Evolutionary conservation across 2,888 invertebrate genomes (phyloP).

Genomic region (Catocala sponsa): DNA sequence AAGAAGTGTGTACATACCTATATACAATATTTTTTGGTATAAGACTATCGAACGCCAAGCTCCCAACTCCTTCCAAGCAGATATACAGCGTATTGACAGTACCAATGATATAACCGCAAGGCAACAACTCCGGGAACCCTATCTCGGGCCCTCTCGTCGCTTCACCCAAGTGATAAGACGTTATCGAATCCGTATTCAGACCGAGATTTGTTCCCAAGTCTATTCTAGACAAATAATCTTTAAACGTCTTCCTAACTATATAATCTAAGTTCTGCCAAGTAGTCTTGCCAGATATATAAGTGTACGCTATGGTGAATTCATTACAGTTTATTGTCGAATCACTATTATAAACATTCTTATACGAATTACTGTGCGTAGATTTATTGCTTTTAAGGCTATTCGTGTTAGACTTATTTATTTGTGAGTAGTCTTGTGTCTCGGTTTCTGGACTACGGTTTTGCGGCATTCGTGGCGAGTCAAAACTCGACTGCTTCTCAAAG

Average conservation of each 20-base stretch:
- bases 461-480: constrained; percentile 81
- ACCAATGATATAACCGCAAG: constrained; percentile 97
- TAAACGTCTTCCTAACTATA: constrained; percentile 96
- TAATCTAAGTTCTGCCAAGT: constrained; percentile 98
- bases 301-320: constrained; percentile 95
- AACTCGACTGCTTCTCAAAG: constrained; percentile 82
- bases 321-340: constrained; percentile 89
- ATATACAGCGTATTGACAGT: constrained; percentile 95
- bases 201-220: constrained; percentile 97
- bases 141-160: constrained; percentile 93
- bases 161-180: constrained; percentile 97
- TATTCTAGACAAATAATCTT: constrained; percentile 97
- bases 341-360: constrained; percentile 84
- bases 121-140: constrained; percentile 95
- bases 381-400: constrained; percentile 88
- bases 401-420: constrained; percentile 84
- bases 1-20: constrained; percentile 81
- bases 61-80: constrained; percentile 95
- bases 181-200: constrained; percentile 94
- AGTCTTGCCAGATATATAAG: constrained; percentile 96
- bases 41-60: constrained; percentile 97
- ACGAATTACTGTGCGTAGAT: constrained; percentile 85
- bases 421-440: constrained; percentile 80
- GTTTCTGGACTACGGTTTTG: constrained; percentile 82
- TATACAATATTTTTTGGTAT: constrained; percentile 99